Evolutionary conservation across 2,888 invertebrate genomes (phyloP).

Genomic region (Colostygia pectinataria): DNA sequence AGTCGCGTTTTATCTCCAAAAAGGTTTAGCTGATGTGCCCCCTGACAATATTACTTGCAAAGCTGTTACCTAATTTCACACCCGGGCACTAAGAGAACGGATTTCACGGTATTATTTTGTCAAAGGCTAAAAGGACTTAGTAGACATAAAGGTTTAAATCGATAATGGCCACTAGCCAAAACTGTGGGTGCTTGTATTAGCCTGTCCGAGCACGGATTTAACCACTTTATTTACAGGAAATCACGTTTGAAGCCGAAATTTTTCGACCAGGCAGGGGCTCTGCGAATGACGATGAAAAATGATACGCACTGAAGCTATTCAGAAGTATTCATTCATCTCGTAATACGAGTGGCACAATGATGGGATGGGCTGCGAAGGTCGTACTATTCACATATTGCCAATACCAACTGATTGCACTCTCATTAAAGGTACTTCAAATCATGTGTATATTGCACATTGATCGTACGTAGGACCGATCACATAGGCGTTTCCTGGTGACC

Average conservation of each 20-base stretch:
- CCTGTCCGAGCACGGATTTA: constrained; percentile 11
- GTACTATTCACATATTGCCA: constrained; percentile 64
- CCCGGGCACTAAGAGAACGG: constrained; percentile 41
- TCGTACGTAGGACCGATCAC: constrained; percentile 9
- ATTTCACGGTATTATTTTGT: constrained; percentile 38
- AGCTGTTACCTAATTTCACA: constrained; percentile 59
- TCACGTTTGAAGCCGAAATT: constrained; percentile 5
- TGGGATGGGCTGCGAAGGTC: constrained; percentile 75
- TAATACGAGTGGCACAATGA: constrained; percentile 64
- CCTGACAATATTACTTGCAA: constrained; percentile 42
- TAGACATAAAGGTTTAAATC: constrained; percentile 28
- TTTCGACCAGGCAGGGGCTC: constrained; percentile 33
- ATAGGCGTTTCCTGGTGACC: constrained; percentile 15
- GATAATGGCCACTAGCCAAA: constrained; percentile 27
- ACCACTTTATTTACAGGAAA: constrained; percentile 10
- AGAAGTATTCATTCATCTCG: constrained; percentile 59
- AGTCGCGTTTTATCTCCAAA: constrained; percentile 42
- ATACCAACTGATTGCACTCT: constrained; percentile 52
- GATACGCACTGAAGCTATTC: constrained; percentile 58
- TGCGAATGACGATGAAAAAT: constrained; percentile 58
- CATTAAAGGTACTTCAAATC: constrained; percentile 27
- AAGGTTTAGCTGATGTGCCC: constrained; percentile 40
- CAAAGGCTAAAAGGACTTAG: constrained; percentile 28
- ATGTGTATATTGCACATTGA: constrained; percentile 27
- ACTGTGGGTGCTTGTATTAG: constrained; percentile 11